Evolutionary conservation across 2,888 invertebrate species (phyloP).

Genomic region (Callosobruchus maculatus): DNA sequence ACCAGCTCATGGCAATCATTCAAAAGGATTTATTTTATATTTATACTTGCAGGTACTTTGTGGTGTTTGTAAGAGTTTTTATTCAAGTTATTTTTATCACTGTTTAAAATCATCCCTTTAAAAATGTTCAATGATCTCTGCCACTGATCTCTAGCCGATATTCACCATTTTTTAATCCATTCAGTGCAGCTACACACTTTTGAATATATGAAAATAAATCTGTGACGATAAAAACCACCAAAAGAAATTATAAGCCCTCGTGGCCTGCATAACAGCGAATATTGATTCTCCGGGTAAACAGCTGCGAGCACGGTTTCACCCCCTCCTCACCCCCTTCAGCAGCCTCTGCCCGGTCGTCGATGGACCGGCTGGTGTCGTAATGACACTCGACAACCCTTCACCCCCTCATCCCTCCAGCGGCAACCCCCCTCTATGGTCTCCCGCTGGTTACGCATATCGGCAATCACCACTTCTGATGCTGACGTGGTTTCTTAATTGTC

Average conservation of each 20-base stretch:
- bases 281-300: neutral
- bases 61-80: no score
- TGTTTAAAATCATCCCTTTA: no score
- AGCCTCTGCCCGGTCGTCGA: neutral
- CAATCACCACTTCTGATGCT: neutral
- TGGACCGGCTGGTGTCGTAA: conserved; percentile 1
- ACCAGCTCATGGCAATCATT: no score
- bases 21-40: no score
- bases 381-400: conserved; percentile 4
- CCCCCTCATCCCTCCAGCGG: neutral
- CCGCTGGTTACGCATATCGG: neutral
- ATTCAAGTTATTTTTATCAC: no score
- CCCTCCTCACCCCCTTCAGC: neutral
- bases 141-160: no score
- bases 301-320: neutral
- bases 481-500: neutral
- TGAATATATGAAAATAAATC: no score
- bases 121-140: no score
- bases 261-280: neutral
- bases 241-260: neutral
- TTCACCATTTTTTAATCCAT: no score
- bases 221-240: no score
- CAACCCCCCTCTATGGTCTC: neutral
- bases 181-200: no score
- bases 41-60: no score